Evolutionary conservation across 2,888 invertebrate species (phyloP), one percentile per base, ranked within the genome.

Genomic region (Drosophila mettleri): DNA sequence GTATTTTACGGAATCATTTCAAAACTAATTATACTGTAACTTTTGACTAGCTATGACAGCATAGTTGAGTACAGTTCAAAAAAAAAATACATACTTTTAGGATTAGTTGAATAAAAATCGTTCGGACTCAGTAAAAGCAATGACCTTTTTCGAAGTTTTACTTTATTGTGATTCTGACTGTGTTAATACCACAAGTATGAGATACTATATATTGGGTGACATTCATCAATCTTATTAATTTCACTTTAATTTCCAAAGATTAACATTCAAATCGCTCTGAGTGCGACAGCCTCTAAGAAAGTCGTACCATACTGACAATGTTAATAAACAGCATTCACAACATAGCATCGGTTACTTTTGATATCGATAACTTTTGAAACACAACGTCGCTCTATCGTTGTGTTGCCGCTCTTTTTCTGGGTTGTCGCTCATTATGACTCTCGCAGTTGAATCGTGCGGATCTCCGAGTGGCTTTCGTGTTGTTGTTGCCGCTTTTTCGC

Each of bases 341-440:
- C 14, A 4, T 2, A 33, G 6, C 27, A 41, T 52, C 62, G 67
- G 14, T 29, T 14, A 20, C 7, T 14, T 16, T 34, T 22, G 0
- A 18, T 54, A 22, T 36, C 66, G 66, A 69, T 69, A 48, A 31
- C 9, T 68, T 18, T 8, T 14, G 12, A 48, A 31, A 31, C 31
- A 48, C 14, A 14, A 33, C 46, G 36, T 55, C 24, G 58, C 48
- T 8, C 20, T 58, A 36, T 51, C 22, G 20, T n/a, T 18, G 29
- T 3, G 24, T 53, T 78, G 55, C 41, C 74, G 58, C 61, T 74
- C 46, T 38, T 41, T 74, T 57, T 18, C n/a, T 29, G 48, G 34
- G 12, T 39, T 29, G 51, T 46, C 51, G 51, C 69, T 74, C 75
- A 74, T 79, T 74, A 69, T 46, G 59, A 60, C 45, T 57, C 53